Conservation (phyloP, 2,113 vertebrate species). For the Craseonycteris thonglongyai region DNA sequence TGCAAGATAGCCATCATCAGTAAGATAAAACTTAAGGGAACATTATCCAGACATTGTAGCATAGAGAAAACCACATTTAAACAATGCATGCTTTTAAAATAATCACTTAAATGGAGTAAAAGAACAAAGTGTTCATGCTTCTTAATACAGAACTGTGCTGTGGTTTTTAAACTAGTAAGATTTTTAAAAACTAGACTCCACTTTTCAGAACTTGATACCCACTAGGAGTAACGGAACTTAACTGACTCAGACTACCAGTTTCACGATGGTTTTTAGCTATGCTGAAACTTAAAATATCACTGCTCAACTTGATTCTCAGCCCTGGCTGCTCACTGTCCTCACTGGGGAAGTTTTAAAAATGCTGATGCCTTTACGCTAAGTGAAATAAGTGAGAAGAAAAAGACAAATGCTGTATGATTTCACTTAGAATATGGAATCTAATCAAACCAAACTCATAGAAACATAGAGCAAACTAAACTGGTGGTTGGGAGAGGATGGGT, state of each 20-base stretch:
- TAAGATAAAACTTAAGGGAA: slow-evolving; percentile 22
- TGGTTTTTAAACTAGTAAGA: slow-evolving; percentile 3
- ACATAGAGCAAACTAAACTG: not conserved
- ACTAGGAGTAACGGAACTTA: not conserved
- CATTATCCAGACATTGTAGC: slow-evolving; percentile 12
- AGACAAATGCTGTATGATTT: not conserved
- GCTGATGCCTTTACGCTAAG: not conserved
- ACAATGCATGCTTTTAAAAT: slow-evolving; percentile 41
- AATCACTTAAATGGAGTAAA: slow-evolving; percentile 57
- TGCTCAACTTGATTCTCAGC: not conserved
- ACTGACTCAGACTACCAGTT: not conserved
- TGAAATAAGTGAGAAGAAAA: not conserved
- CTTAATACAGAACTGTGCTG: not conserved
- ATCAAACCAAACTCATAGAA: not conserved
- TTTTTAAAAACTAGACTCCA: not conserved
- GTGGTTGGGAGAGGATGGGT: not conserved
- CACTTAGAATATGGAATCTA: not conserved
- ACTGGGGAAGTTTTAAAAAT: not conserved
- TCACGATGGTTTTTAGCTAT: not conserved
- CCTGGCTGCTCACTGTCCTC: not conserved
- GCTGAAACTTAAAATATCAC: not conserved
- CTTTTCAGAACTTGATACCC: slow-evolving; percentile 2
- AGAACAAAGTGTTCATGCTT: not conserved
- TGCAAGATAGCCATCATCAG: not conserved
- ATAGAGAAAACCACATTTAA: slow-evolving; percentile 49